phyloP scores from a whole-genome alignment of 1,140 invertebrate genomes.

The Drosophila tani region DNA sequence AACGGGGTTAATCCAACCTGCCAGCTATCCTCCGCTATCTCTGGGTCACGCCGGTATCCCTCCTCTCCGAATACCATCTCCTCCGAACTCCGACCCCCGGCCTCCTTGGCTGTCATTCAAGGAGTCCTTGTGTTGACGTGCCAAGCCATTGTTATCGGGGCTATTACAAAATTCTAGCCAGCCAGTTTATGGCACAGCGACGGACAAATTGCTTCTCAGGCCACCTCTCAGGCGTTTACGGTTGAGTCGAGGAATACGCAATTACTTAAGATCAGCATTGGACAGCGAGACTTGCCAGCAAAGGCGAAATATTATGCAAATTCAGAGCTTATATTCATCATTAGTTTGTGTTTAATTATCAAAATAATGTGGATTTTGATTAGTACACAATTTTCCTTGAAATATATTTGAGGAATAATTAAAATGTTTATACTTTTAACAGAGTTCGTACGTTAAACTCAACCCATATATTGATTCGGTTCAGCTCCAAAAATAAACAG shows the following conservation, averaged over 20 bases:
- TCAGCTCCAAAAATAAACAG: too few relatives aligned
- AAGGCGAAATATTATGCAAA: neutral
- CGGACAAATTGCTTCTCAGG: conserved; percentile 63
- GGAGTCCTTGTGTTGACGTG: conserved; percentile 34
- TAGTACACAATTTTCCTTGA: neutral
- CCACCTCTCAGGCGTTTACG: conserved; percentile 20
- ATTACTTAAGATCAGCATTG: conserved; percentile 14
- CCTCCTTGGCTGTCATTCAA: conserved; percentile 39
- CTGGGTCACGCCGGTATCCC: conserved; percentile 13
- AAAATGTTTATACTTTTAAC: too few relatives aligned
- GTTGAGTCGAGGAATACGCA: conserved; percentile 1
- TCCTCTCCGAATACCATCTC: neutral
- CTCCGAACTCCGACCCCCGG: neutral
- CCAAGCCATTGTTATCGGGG: conserved; percentile 62
- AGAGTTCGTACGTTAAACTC: too few relatives aligned
- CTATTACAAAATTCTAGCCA: conserved; percentile 67
- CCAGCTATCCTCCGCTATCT: conserved; percentile 40
- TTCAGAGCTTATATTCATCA: neutral
- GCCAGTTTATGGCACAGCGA: conserved; percentile 43
- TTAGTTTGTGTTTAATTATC: too few relatives aligned
- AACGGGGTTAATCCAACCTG: conserved; percentile 52
- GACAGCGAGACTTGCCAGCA: neutral
- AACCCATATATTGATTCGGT: too few relatives aligned
- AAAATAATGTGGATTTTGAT: too few relatives aligned
- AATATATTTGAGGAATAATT: neutral